A percentile compares a stretch with the other conserved stretches of the same genome.
Evolutionary conservation across 1,140 invertebrate species (phyloP).

Genomic region (Meloidogyne exigua): DNA sequence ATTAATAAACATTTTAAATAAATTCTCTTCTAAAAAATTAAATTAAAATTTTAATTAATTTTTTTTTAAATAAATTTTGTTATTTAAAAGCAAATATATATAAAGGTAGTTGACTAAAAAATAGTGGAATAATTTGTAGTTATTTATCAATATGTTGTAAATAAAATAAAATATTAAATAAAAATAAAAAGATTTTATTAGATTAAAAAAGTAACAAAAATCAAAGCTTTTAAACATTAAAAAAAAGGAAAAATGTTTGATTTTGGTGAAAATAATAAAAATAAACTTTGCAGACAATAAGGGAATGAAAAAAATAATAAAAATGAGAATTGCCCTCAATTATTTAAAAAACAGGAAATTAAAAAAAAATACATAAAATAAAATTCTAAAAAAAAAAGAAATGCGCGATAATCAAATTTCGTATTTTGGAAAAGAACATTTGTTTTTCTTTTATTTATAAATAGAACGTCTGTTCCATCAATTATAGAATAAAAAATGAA

Average conservation of each 20-base stretch:
- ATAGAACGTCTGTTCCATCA: no score
- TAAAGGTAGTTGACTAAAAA: no score
- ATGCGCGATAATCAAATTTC: neutral
- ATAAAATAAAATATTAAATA: neutral
- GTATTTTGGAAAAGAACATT: no score
- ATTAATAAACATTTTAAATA: neutral
- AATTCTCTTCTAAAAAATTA: neutral
- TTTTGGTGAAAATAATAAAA: neutral
- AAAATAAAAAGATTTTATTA: no score
- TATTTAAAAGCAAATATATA: no score
- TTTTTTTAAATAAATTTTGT: no score
- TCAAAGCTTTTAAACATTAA: neutral
- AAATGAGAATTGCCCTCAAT: neutral
- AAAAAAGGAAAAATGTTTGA: neutral
- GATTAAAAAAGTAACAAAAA: conserved; percentile 8
- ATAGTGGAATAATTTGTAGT: no score
- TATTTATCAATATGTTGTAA: no score
- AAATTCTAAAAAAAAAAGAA: neutral
- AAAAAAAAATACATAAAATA: neutral
- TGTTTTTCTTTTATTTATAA: no score
- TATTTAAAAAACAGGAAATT: conserved; percentile 1
- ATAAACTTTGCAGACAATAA: neutral
- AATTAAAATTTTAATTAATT: no score
- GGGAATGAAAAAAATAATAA: neutral
- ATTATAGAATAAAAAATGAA: no score